Conservation (phyloP, 2,797 vertebrate species). For the Coregonus sp. region DNA sequence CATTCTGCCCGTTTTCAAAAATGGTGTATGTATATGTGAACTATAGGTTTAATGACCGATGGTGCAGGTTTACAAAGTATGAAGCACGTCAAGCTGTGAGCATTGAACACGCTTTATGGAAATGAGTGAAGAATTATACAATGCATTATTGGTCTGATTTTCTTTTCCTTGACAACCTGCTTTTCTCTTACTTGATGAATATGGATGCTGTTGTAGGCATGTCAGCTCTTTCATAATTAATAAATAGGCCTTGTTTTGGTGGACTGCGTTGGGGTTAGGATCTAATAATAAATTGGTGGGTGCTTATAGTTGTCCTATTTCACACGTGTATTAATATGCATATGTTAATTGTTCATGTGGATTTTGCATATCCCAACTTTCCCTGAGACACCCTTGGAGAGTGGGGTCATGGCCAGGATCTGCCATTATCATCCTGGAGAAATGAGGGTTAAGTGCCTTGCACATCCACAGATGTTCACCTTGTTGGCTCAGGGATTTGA, state of each 20-base stretch:
- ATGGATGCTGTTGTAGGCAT: background rate
- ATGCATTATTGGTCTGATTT: background rate
- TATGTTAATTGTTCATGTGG: no score
- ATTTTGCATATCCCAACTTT: no score
- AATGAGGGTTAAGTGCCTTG: no score
- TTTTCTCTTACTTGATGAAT: no score
- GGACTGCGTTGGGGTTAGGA: background rate
- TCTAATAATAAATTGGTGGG: no score
- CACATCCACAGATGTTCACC: no score
- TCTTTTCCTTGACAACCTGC: background rate
- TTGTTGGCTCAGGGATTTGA: no score
- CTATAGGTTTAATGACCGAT: background rate
- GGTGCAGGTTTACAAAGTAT: background rate
- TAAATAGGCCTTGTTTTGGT: background rate
- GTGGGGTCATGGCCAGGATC: no score
- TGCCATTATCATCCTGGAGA: no score
- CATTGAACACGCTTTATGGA: conserved; percentile 1
- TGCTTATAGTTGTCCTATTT: no score
- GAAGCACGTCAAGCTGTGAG: conserved; percentile 7
- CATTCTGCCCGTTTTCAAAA: conserved; percentile 59
- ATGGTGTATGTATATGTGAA: background rate
- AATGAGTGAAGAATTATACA: conserved; percentile 3
- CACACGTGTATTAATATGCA: no score
- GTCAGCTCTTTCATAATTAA: background rate
- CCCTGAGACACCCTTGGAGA: no score